These are phyloP conservation scores for Mythimna loreyi DNA, from an alignment of 2,888 invertebrate genomes.

Conservation along the genomic window DNA sequence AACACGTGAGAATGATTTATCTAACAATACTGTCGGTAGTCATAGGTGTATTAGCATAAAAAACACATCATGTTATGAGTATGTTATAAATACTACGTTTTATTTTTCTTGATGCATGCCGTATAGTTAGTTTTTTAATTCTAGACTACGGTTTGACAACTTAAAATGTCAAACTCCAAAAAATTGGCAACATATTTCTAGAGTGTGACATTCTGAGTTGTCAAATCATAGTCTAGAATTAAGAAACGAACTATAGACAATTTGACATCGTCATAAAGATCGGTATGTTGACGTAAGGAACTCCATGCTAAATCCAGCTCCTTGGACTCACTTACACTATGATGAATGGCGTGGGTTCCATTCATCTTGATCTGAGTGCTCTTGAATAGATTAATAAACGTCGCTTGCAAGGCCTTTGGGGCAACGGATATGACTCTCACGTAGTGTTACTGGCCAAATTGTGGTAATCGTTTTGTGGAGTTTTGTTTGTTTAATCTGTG, in stretches of 20 bases:
- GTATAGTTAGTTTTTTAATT: no score
- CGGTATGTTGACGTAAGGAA: constrained; percentile 22
- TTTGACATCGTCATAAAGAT: background rate
- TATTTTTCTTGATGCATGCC: background rate
- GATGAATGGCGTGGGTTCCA: constrained; percentile 49
- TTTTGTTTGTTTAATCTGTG: background rate
- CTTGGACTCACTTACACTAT: constrained; percentile 24
- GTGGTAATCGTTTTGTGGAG: constrained; percentile 25
- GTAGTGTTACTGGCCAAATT: constrained; percentile 28
- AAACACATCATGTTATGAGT: background rate
- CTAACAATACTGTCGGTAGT: background rate
- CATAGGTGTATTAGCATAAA: background rate
- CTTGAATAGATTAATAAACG: constrained; percentile 53
- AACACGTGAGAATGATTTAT: background rate
- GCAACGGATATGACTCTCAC: constrained; percentile 47
- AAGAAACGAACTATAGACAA: no score
- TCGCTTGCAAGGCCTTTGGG: constrained; percentile 45
- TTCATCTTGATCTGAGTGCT: constrained; percentile 53
- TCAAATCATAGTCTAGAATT: no score
- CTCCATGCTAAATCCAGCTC: constrained; percentile 46
- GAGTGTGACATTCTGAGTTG: no score
- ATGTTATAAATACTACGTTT: no score
- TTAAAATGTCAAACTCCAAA: no score
- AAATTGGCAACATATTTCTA: no score
- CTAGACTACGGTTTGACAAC: no score